These are phyloP conservation scores for Notocelia uddmanniana DNA, from an alignment of 2,888 invertebrate species.

Conservation along the genomic window DNA sequence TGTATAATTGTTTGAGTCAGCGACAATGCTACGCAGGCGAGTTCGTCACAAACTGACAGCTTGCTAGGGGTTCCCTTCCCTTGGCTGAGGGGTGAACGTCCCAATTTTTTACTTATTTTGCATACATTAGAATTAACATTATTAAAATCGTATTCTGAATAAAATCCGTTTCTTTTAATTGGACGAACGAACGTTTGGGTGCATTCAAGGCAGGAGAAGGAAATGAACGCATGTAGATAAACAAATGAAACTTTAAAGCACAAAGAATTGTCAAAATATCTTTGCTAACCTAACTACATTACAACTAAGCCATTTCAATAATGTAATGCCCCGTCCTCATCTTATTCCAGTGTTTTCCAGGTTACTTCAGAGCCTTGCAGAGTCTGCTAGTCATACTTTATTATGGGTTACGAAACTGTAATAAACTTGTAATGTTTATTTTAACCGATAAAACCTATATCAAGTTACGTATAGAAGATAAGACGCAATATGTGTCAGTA, in stretches of 20 bases:
- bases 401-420: too few species aligned
- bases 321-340: too few species aligned
- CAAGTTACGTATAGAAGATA: slow-evolving; percentile 1
- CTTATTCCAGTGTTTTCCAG: too few species aligned
- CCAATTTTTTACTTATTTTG: slow-evolving; percentile 54
- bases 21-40: slow-evolving; percentile 69
- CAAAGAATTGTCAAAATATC: background rate
- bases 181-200: background rate
- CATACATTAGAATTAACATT: slow-evolving; percentile 48
- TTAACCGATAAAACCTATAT: background rate
- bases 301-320: background rate
- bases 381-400: too few species aligned
- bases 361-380: too few species aligned
- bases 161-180: slow-evolving; percentile 21
- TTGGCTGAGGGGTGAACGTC: slow-evolving; percentile 60
- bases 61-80: slow-evolving; percentile 65
- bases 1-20: slow-evolving; percentile 77
- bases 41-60: slow-evolving; percentile 74
- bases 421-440: background rate
- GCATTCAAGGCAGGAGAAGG: background rate
- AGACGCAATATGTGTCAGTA: slow-evolving; percentile 16
- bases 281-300: background rate
- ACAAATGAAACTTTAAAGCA: background rate
- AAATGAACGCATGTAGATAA: background rate
- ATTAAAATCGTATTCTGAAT: slow-evolving; percentile 33